These are phyloP conservation scores for Temnothorax ravouxi DNA, from an alignment of 2,888 invertebrate species.

Conservation along the genomic window DNA sequence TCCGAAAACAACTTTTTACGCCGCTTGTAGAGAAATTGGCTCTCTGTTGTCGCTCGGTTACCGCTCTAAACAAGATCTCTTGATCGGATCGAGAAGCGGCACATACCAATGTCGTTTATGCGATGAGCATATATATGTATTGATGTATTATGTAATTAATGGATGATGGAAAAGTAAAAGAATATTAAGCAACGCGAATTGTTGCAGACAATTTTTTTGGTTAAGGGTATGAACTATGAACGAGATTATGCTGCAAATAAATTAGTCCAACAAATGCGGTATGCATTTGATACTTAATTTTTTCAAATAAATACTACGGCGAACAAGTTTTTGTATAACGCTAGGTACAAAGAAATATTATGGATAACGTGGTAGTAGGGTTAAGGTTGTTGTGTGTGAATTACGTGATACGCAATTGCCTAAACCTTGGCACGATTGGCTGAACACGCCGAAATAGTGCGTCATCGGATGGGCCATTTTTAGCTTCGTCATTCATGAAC, in stretches of 20 bases:
- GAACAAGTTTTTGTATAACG: neutral
- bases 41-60: slow-evolving; percentile 20
- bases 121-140: neutral
- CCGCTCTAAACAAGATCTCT: slow-evolving; percentile 28
- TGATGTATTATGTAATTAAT: slow-evolving; percentile 17
- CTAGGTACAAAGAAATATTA: neutral
- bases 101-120: neutral
- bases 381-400: slow-evolving; percentile 16
- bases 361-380: neutral
- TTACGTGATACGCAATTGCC: slow-evolving; percentile 43
- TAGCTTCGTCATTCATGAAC: slow-evolving; percentile 44
- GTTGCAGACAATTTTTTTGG: neutral
- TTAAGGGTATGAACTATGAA: neutral
- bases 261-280: neutral
- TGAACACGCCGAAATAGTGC: slow-evolving; percentile 49
- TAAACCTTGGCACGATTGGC: slow-evolving; percentile 49
- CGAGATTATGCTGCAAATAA: neutral
- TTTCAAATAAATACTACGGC: neutral
- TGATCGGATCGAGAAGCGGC: neutral
- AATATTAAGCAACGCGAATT: neutral
- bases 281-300: neutral
- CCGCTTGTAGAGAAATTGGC: slow-evolving; percentile 33
- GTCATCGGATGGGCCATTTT: slow-evolving; percentile 50
- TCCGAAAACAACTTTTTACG: slow-evolving; percentile 54
- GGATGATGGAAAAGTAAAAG: neutral